phyloP scores from a whole-genome alignment of 2,797 vertebrate species.

The Melanogrammus aeglefinus region DNA sequence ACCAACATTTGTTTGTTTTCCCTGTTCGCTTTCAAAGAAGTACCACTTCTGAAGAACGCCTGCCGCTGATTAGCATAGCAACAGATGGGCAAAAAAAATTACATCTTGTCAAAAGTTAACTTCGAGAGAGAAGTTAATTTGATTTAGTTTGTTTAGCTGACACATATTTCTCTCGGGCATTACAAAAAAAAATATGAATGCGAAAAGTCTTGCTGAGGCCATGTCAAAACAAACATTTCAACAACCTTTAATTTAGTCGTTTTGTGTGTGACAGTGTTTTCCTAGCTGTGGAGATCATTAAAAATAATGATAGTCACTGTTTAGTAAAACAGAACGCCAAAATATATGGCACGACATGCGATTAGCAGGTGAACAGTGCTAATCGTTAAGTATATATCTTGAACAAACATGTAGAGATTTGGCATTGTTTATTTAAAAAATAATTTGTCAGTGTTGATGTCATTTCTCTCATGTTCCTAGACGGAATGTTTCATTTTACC shows the following conservation, averaged over 20 bases:
- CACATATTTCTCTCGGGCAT: neutral
- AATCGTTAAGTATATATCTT: neutral
- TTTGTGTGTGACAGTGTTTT: neutral
- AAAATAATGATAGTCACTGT: neutral
- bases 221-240: neutral
- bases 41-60: too few species aligned
- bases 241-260: neutral
- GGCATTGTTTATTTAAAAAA: conserved; percentile 42
- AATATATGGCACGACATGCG: neutral
- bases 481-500: conserved; percentile 66
- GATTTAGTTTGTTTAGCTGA: neutral
- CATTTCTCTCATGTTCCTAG: conserved; percentile 61
- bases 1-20: neutral
- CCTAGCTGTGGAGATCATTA: neutral
- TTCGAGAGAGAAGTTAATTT: neutral
- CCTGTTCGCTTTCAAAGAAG: neutral
- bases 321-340: neutral
- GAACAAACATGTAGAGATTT: conserved; percentile 17
- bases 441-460: conserved; percentile 32
- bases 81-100: neutral
- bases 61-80: neutral
- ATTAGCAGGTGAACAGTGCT: neutral
- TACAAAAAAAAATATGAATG: neutral
- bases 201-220: neutral
- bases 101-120: neutral